Evolutionary conservation across 2,797 vertebrate genomes (phyloP).

Genomic region (Myotis pilosus): DNA sequence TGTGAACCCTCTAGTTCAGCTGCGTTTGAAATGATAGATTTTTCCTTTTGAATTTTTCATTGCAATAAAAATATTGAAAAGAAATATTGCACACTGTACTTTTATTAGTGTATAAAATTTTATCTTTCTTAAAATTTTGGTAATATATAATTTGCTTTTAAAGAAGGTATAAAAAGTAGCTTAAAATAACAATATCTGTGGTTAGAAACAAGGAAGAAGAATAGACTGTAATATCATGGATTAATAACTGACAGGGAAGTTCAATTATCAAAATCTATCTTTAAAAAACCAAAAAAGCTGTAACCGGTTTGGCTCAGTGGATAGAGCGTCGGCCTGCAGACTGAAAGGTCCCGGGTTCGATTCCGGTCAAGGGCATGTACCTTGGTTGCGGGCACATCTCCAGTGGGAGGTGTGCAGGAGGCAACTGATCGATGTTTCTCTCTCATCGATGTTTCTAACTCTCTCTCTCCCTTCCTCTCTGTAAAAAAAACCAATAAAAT

Average conservation of each 20-base stretch:
- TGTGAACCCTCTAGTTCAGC: background rate
- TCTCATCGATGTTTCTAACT: too few relatives aligned
- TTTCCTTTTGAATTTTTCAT: background rate
- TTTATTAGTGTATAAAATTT: background rate
- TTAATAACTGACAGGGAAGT: background rate
- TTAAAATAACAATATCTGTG: background rate
- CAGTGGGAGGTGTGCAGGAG: too few relatives aligned
- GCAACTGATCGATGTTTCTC: too few relatives aligned
- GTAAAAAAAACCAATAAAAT: too few relatives aligned
- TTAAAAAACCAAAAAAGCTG: background rate
- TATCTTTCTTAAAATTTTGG: constrained; percentile 39
- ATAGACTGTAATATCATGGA: background rate
- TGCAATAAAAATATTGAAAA: constrained; percentile 30
- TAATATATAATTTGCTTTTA: background rate
- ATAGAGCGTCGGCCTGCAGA: too few relatives aligned
- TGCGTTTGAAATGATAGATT: constrained; percentile 21
- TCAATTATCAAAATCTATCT: constrained; percentile 19
- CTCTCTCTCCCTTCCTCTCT: too few relatives aligned
- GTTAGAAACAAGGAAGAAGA: background rate
- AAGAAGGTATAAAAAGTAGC: background rate
- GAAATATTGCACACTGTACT: background rate
- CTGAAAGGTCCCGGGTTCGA: too few relatives aligned
- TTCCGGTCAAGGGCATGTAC: too few relatives aligned
- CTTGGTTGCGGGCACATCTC: too few relatives aligned
- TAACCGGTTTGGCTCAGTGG: too few relatives aligned